Conservation (phyloP, 2,797 vertebrate species). For the Paratrypauchen microcephalus region DNA sequence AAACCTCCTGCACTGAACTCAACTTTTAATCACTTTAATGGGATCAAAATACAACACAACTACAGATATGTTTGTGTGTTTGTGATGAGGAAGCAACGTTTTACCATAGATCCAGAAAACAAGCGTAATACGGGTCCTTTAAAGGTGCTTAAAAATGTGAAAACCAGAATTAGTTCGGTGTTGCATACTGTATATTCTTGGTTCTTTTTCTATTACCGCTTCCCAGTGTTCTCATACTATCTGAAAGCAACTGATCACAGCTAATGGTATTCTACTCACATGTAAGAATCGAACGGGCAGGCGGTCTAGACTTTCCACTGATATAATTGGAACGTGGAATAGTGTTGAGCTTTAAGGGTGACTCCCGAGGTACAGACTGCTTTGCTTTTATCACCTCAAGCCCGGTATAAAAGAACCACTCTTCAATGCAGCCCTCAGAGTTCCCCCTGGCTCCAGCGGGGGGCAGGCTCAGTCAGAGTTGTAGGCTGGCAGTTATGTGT, state of each 20-base stretch:
- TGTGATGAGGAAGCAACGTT: too few species aligned
- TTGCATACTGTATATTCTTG: too few species aligned
- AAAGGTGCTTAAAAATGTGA: too few species aligned
- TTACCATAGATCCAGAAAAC: too few species aligned
- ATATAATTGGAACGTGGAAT: neutral
- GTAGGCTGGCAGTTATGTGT: neutral
- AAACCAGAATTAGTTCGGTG: too few species aligned
- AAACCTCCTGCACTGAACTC: neutral
- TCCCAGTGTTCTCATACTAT: neutral
- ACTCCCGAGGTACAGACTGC: neutral
- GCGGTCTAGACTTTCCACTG: neutral
- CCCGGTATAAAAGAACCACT: slow-evolving; percentile 4
- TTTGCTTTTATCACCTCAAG: slow-evolving; percentile 5
- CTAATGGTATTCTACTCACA: too few species aligned
- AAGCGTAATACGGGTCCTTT: too few species aligned
- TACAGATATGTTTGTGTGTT: too few species aligned
- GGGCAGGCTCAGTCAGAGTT: slow-evolving; percentile 13
- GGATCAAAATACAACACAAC: too few species aligned
- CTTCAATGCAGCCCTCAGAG: slow-evolving; percentile 17
- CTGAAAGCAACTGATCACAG: neutral
- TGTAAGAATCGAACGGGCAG: neutral
- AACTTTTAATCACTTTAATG: too few species aligned
- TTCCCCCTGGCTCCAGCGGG: slow-evolving; percentile 13
- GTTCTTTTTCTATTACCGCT: neutral
- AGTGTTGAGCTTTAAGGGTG: neutral